phyloP scores from a whole-genome alignment of 2,797 vertebrate species.

The Odontamblyopus lacepedii region DNA sequence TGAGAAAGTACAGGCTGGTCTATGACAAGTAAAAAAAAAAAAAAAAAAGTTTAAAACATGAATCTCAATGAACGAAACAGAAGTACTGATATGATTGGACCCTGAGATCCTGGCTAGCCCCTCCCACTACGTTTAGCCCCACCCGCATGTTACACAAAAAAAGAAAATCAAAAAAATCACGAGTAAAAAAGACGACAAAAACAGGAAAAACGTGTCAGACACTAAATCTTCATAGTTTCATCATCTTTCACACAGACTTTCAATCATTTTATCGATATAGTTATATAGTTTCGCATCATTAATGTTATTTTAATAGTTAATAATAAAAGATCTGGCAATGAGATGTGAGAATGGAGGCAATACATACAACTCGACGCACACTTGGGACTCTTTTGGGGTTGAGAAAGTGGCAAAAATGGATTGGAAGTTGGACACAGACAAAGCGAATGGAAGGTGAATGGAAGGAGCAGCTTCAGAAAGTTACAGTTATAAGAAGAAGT shows the following conservation, averaged over 20 bases:
- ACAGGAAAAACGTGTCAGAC: conserved; percentile 51
- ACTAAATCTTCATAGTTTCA: conserved; percentile 64
- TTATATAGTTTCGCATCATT: conserved; percentile 56
- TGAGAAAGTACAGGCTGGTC: conserved; percentile 45
- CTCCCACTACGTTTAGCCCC: conserved; percentile 41
- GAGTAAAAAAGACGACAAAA: conserved; percentile 41
- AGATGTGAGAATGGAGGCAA: conserved; percentile 41
- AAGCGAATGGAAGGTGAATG: conserved; percentile 40
- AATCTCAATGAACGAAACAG: conserved; percentile 56
- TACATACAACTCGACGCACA: conserved; percentile 52
- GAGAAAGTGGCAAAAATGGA: conserved; percentile 43
- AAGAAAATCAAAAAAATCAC: conserved; percentile 38
- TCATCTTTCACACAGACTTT: conserved; percentile 53
- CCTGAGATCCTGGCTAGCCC: conserved; percentile 54
- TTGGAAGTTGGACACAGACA: conserved; percentile 34
- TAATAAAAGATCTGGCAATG: conserved; percentile 62
- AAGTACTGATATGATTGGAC: conserved; percentile 72
- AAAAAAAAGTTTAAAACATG: conserved; percentile 57
- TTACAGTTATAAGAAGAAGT: conserved; percentile 67
- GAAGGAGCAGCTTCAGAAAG: conserved; percentile 75
- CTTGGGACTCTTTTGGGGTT: conserved; percentile 58
- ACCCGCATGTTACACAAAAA: conserved; percentile 33
- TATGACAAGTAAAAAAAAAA: conserved; percentile 19
- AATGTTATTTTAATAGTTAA: conserved; percentile 59
- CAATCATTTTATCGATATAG: conserved; percentile 42